Evolutionary conservation across 2,797 vertebrate species (phyloP), one percentile per base, ranked within the genome.

Genomic region (Neosilurus hyrtlii): DNA sequence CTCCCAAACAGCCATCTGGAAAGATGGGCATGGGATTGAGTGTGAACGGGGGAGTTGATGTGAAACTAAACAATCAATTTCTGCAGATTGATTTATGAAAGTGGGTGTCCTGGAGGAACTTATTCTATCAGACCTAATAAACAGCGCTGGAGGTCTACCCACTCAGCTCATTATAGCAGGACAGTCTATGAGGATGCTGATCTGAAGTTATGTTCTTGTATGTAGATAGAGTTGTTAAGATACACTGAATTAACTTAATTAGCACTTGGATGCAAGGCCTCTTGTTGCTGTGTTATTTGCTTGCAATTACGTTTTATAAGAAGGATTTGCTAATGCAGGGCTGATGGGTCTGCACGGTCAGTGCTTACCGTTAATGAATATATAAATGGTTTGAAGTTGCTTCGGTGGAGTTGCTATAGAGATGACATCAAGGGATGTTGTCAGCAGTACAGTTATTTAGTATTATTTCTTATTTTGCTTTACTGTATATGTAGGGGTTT

Each of bases 81-180:
- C 82, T 82, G 56, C 66, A 75, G 83, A 84, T 84, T 87, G 85
- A 87, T 86, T 86, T 80, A 86, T 83, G 80, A 86, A 80, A 83
- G 77, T 80, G 65, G 81, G 54, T 78, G 80, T 86, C 86, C 82
- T 82, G 59, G 20, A 81, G 82, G 81, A 74, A 51, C 81, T 82
- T 82, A 81, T 65, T 80, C 84, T 83, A 83, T 88, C 82, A 83
- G 63, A 82, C 71, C 81, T 85, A 87, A 87, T 86, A 79, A 83
- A 87, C 84, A 79, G 65, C 61, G 43, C 72, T 79, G 71, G 62
- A 88, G 54, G 77, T 70, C 76, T 59, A 73, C 77, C 80, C 74
- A 82, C 81, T 66, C 59, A 57, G 63, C 81, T 86, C 83, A 86
- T 84, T 86, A 86, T 68, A 57, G 51, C 67, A 49, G 72, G 70